These are phyloP conservation scores for Eolophus roseicapilla DNA, from an alignment of 2,113 vertebrate species.

Conservation along the genomic window DNA sequence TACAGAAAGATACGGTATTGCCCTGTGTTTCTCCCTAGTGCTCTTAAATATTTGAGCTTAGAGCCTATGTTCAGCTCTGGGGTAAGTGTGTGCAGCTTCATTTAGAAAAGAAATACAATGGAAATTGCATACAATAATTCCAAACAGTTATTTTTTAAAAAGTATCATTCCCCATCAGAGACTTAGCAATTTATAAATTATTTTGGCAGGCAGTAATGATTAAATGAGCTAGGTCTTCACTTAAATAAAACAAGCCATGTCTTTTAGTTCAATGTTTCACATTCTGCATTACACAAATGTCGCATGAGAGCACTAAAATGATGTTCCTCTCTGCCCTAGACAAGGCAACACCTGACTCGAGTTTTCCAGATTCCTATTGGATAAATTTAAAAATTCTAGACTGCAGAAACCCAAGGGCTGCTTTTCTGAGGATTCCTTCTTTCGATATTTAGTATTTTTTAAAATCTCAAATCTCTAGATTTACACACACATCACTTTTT, in stretches of 20 bases:
- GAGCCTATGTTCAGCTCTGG: not conserved
- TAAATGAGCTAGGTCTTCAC: not conserved
- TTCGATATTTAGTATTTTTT: not conserved
- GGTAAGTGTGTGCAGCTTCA: not conserved
- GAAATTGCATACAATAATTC: not conserved
- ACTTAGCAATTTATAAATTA: conserved; percentile 12
- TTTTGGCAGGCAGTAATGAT: conserved; percentile 5
- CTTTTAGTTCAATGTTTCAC: not conserved
- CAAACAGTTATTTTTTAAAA: not conserved
- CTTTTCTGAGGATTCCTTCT: not conserved
- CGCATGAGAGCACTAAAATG: not conserved
- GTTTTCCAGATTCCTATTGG: not conserved
- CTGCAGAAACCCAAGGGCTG: not conserved
- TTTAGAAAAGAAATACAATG: not conserved
- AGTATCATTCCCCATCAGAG: not conserved
- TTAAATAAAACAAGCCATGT: not conserved
- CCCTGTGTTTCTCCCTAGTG: not conserved
- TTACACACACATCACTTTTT: not conserved
- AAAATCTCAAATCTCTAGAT: not conserved
- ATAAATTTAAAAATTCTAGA: not conserved
- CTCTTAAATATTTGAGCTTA: not conserved
- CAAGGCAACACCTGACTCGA: not conserved
- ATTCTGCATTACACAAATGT: not conserved
- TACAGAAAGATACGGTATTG: not conserved
- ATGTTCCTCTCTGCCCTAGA: not conserved